These are phyloP conservation scores for Camponotus pennsylvanicus DNA, from an alignment of 1,140 invertebrate genomes.

Conservation along the genomic window DNA sequence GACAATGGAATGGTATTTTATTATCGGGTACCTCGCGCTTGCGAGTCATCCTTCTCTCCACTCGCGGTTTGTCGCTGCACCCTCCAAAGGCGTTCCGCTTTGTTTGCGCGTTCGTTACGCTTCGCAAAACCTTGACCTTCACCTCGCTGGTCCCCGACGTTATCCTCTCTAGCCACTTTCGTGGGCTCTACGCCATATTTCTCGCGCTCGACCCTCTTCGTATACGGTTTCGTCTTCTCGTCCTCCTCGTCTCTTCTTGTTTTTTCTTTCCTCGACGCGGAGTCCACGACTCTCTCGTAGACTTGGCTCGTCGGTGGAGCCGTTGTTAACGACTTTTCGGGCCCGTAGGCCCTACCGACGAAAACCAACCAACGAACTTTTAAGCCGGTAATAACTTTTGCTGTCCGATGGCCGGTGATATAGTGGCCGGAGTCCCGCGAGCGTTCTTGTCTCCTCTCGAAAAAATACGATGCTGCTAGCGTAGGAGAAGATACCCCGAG, in stretches of 20 bases:
- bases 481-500: background rate
- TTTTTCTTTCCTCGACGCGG: background rate
- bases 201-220: constrained; percentile 1
- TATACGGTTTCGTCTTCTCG: constrained; percentile 22
- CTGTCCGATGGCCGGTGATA: constrained; percentile 74
- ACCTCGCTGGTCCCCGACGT: background rate
- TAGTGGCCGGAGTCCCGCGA: constrained; percentile 24
- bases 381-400: constrained; percentile 78
- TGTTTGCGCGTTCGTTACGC: constrained; percentile 44
- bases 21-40: background rate
- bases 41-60: constrained; percentile 32
- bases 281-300: constrained; percentile 2
- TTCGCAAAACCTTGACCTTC: constrained; percentile 48
- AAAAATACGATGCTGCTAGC: constrained; percentile 67
- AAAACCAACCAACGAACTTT: constrained; percentile 65
- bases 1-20: background rate
- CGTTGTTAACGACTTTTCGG: constrained; percentile 79
- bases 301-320: background rate
- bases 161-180: constrained; percentile 32
- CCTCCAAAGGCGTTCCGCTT: constrained; percentile 30
- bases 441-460: constrained; percentile 49
- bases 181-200: constrained; percentile 24
- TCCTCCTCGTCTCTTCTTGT: background rate
- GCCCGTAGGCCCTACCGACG: constrained; percentile 62
- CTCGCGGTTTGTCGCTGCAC: constrained; percentile 25